These are phyloP conservation scores for Yponomeuta malinellus DNA, from an alignment of 2,888 invertebrate species.

Conservation along the genomic window DNA sequence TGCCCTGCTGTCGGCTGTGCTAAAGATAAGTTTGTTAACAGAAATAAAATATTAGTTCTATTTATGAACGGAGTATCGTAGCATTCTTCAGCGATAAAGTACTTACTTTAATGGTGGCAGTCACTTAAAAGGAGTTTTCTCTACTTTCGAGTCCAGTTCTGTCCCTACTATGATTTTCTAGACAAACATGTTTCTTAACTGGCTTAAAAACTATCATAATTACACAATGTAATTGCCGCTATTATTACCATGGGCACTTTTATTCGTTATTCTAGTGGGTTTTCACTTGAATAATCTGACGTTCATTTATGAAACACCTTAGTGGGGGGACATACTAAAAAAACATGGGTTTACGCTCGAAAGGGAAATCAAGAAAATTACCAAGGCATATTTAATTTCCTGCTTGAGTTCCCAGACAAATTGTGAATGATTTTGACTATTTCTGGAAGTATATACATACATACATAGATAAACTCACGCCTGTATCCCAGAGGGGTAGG, in stretches of 20 bases:
- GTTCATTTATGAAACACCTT: too few species aligned
- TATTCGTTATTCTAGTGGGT: not conserved
- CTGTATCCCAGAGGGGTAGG: too few species aligned
- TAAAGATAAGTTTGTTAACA: too few species aligned
- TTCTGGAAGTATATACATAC: too few species aligned
- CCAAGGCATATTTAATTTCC: too few species aligned
- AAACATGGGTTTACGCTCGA: too few species aligned
- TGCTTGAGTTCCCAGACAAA: too few species aligned
- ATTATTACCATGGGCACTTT: not conserved
- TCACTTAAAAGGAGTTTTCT: constrained; percentile 1
- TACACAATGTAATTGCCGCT: not conserved
- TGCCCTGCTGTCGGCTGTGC: too few species aligned
- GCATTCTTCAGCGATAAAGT: not conserved
- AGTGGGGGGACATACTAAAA: too few species aligned
- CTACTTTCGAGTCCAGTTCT: constrained; percentile 7
- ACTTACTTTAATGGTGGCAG: not conserved
- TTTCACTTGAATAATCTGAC: not conserved
- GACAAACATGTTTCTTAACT: not conserved
- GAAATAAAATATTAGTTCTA: not conserved
- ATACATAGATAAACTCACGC: too few species aligned
- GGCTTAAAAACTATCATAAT: not conserved
- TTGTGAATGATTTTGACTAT: too few species aligned
- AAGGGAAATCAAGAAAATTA: too few species aligned
- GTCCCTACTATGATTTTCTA: constrained; percentile 1
- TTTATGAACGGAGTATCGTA: not conserved